These are phyloP conservation scores for Prorops nasuta DNA, from an alignment of 1,140 invertebrate species.

Conservation along the genomic window DNA sequence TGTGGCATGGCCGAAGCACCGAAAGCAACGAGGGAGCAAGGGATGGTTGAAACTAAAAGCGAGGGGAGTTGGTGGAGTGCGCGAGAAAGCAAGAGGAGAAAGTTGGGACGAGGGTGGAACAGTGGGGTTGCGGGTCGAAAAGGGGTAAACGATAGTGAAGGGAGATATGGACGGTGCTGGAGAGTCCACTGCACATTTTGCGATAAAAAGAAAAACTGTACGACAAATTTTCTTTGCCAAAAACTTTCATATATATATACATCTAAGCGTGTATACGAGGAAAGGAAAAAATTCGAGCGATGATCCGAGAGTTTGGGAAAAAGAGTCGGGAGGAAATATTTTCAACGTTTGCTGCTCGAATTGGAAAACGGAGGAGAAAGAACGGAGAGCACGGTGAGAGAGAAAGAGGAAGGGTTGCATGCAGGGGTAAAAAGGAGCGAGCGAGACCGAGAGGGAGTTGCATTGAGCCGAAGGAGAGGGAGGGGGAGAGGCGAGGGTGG, in stretches of 20 bases:
- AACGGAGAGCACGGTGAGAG: background rate
- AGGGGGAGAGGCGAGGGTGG: background rate
- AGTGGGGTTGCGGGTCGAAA: slow-evolving; percentile 22
- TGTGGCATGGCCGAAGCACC: too few species aligned
- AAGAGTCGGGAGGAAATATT: too few species aligned
- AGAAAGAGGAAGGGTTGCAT: background rate
- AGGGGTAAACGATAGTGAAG: too few species aligned
- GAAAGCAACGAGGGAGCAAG: background rate
- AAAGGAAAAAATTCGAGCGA: too few species aligned
- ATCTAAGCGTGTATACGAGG: too few species aligned
- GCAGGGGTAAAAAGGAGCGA: background rate
- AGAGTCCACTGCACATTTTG: too few species aligned
- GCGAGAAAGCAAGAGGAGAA: slow-evolving; percentile 1
- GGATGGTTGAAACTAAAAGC: slow-evolving; percentile 5
- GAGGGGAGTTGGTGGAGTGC: slow-evolving; percentile 12
- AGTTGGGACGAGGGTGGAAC: slow-evolving; percentile 19
- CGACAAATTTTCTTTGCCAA: too few species aligned
- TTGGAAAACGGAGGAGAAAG: background rate
- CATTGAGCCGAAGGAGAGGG: background rate
- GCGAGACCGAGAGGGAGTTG: background rate
- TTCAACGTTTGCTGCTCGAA: too few species aligned
- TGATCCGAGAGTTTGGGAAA: too few species aligned
- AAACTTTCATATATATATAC: too few species aligned
- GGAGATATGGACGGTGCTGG: slow-evolving; percentile 11
- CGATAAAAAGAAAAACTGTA: too few species aligned